Evolutionary conservation across 2,888 invertebrate genomes (phyloP).

Genomic region (Noctua comes): DNA sequence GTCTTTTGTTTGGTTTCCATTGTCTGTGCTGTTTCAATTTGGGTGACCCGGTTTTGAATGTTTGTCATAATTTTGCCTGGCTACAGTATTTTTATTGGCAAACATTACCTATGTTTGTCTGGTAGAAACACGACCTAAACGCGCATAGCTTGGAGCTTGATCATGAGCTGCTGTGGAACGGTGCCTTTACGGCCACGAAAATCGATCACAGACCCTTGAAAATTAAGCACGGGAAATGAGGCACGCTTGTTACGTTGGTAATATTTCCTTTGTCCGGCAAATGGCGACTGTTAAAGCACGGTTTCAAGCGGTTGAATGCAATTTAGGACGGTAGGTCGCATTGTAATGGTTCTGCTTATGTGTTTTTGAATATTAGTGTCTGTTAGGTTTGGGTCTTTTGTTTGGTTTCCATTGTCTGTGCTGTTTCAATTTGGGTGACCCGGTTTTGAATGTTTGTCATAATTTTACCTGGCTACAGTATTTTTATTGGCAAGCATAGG

Average conservation of each 20-base stretch:
- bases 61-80: background rate
- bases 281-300: conserved; percentile 28
- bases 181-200: conserved; percentile 20
- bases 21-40: conserved; percentile 9
- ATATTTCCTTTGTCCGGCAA: conserved; percentile 56
- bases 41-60: conserved; percentile 15
- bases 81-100: background rate
- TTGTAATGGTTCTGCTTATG: conserved; percentile 25
- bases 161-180: background rate
- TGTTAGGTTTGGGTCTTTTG: conserved; percentile 26
- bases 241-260: conserved; percentile 43
- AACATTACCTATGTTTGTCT: too few species aligned
- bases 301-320: conserved; percentile 34
- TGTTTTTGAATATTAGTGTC: conserved; percentile 26
- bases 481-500: background rate
- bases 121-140: background rate
- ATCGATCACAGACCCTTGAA: conserved; percentile 51
- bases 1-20: conserved; percentile 30
- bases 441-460: conserved; percentile 12
- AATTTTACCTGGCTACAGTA: background rate
- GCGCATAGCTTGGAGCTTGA: background rate
- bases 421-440: conserved; percentile 8
- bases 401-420: conserved; percentile 25
- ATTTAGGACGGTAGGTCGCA: conserved; percentile 31
- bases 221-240: conserved; percentile 48